Conservation (phyloP, 2,797 vertebrate genomes). For the Hemitrygon akajei region DNA sequence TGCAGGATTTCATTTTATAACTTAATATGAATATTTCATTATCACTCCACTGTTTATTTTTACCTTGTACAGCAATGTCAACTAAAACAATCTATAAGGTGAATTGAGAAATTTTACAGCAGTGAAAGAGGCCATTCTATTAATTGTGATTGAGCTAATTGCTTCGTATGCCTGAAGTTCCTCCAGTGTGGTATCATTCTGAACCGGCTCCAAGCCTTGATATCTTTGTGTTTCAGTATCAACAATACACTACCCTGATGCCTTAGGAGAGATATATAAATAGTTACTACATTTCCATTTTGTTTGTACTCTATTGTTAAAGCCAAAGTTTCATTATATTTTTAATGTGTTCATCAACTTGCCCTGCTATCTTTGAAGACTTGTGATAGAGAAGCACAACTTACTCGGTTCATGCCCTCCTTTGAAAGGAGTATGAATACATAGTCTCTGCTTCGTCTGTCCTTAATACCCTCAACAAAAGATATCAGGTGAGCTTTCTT, state of each 20-base stretch:
- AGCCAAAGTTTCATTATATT: neutral
- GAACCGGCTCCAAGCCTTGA: neutral
- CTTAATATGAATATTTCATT: neutral
- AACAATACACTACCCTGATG: neutral
- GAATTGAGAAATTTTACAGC: neutral
- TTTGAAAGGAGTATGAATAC: neutral
- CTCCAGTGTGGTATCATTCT: neutral
- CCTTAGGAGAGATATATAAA: neutral
- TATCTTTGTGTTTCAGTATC: neutral
- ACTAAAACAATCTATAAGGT: neutral
- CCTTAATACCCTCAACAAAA: neutral
- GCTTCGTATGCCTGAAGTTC: neutral
- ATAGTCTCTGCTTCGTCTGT: neutral
- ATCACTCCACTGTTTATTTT: neutral
- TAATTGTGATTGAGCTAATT: neutral
- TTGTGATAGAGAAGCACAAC: neutral
- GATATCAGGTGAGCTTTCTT: neutral
- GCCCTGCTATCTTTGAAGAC: neutral
- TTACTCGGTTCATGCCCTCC: too few species aligned
- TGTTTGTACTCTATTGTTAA: neutral
- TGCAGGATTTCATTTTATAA: neutral
- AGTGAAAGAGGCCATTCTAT: neutral
- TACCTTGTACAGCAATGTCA: neutral
- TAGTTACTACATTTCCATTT: neutral
- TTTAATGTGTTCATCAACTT: neutral